phyloP scores from a whole-genome alignment of 2,888 invertebrate genomes.

The Xanthorhoe spadicearia region DNA sequence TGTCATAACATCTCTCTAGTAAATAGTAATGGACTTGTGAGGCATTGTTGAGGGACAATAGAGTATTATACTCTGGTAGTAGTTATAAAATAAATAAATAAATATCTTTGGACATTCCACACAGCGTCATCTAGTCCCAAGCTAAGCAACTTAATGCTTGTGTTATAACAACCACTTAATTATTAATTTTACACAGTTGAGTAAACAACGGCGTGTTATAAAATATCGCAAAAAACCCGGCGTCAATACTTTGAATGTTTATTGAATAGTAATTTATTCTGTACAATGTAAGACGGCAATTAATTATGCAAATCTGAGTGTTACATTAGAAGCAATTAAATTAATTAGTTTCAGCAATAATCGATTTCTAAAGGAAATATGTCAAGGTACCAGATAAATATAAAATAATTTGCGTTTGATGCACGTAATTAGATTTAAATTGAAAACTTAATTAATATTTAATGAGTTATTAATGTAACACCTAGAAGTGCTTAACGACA shows the following conservation, averaged over 20 bases:
- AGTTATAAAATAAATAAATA: too few species aligned
- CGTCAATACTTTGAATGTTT: slow-evolving; percentile 5
- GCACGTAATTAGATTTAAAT: neutral
- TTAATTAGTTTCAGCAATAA: slow-evolving; percentile 26
- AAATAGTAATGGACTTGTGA: too few species aligned
- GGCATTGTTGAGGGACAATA: too few species aligned
- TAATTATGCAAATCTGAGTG: slow-evolving; percentile 31
- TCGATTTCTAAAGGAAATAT: slow-evolving; percentile 36
- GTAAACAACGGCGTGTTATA: neutral
- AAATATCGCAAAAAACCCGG: neutral
- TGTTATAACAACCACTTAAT: neutral
- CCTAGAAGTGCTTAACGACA: neutral
- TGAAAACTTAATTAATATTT: neutral
- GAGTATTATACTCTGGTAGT: neutral
- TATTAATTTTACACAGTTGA: neutral
- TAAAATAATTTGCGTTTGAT: slow-evolving; percentile 13
- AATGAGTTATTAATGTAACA: neutral
- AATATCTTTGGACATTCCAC: too few species aligned
- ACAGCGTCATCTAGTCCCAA: too few species aligned
- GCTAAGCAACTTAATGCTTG: too few species aligned
- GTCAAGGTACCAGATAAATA: slow-evolving; percentile 33
- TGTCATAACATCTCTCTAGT: too few species aligned
- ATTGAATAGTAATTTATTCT: neutral
- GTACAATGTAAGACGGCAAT: slow-evolving; percentile 14
- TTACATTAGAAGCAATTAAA: slow-evolving; percentile 34